Conservation (phyloP, 2,888 invertebrate species). For the Spatulosminthurus flaviceps region DNA sequence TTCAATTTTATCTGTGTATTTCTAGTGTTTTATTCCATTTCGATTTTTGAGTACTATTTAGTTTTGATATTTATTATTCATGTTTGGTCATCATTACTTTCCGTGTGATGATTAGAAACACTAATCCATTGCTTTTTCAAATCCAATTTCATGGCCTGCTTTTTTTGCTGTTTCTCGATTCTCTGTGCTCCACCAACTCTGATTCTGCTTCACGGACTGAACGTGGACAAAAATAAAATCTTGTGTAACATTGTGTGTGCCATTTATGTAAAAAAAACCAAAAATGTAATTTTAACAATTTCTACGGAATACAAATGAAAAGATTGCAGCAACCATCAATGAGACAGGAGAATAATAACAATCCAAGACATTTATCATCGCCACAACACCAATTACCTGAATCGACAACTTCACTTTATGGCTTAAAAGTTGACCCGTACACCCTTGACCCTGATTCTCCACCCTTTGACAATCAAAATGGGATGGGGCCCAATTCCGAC, state of each 20-base stretch:
- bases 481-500: constrained; percentile 47
- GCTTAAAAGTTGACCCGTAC: constrained; percentile 63
- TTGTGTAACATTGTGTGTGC: background rate
- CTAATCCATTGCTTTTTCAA: constrained; percentile 11
- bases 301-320: constrained; percentile 48
- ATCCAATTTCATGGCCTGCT: constrained; percentile 15
- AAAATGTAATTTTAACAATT: background rate
- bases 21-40: background rate
- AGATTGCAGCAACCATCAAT: constrained; percentile 58
- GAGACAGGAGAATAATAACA: constrained; percentile 48
- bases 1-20: background rate
- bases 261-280: background rate
- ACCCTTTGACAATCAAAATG: constrained; percentile 58
- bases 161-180: constrained; percentile 11
- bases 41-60: background rate
- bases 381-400: constrained; percentile 61
- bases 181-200: constrained; percentile 1
- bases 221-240: constrained; percentile 15
- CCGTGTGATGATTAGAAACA: background rate
- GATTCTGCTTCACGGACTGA: constrained; percentile 10
- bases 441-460: constrained; percentile 59
- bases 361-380: constrained; percentile 52
- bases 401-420: constrained; percentile 61
- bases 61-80: background rate
- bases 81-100: background rate